These are phyloP conservation scores for Ditylenchus dipsaci DNA, from an alignment of 1,140 invertebrate genomes.

Conservation along the genomic window DNA sequence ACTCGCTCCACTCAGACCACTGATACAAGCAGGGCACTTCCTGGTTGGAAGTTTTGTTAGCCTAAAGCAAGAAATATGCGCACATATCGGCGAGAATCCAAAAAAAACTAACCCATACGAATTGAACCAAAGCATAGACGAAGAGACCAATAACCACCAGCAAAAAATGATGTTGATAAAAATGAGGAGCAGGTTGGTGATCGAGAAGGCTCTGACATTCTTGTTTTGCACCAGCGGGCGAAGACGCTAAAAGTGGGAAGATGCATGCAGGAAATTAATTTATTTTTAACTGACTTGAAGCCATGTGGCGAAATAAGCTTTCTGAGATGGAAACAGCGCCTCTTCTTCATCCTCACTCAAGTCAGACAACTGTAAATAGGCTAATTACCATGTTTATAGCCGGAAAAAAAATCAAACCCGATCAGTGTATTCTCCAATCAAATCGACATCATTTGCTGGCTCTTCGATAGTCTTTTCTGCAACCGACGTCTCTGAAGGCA, in stretches of 20 bases:
- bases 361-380: neutral
- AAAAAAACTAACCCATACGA: neutral
- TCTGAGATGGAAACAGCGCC: neutral
- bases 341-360: neutral
- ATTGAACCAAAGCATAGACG: neutral
- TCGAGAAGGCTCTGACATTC: neutral
- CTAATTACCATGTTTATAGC: neutral
- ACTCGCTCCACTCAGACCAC: neutral
- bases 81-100: too few relatives aligned
- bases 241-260: neutral
- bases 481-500: too few relatives aligned
- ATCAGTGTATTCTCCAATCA: neutral
- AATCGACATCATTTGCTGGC: conserved; percentile 2
- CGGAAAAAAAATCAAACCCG: neutral
- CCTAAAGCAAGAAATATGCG: too few relatives aligned
- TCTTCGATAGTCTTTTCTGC: neutral
- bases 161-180: neutral
- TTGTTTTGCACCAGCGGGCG: neutral
- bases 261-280: neutral
- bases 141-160: neutral
- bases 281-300: neutral
- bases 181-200: neutral
- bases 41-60: too few relatives aligned
- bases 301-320: neutral
- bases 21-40: neutral